A percentile compares a stretch with the other conserved stretches of the same genome.
Evolutionary conservation across 2,113 vertebrate species (phyloP).

Genomic region (Malaclemys terrapin): DNA sequence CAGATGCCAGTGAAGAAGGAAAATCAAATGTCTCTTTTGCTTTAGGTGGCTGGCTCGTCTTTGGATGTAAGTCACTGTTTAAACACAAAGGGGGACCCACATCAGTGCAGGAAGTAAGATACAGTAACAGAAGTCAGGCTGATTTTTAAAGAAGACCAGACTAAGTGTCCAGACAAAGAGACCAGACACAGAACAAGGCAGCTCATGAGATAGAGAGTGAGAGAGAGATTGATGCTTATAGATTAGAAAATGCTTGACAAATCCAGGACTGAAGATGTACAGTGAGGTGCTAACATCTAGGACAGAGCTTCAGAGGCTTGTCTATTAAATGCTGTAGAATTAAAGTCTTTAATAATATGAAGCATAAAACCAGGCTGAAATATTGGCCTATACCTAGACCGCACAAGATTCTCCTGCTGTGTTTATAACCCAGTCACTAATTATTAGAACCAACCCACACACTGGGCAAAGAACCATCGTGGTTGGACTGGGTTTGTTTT

Average conservation of each 20-base stretch:
- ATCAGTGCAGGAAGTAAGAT: not conserved
- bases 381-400: not conserved
- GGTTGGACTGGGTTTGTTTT: not conserved
- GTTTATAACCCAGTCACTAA: not conserved
- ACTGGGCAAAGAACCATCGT: too few species aligned
- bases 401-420: not conserved
- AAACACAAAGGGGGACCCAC: constrained; percentile 47
- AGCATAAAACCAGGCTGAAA: not conserved
- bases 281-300: not conserved
- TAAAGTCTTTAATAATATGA: not conserved
- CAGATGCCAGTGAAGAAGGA: fast-evolving
- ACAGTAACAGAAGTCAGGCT: not conserved
- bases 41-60: not conserved
- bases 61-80: constrained; percentile 31
- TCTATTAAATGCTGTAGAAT: not conserved
- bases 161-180: not conserved
- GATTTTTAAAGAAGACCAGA: not conserved
- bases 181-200: not conserved
- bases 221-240: not conserved
- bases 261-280: not conserved
- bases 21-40: not conserved
- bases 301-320: not conserved
- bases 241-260: not conserved
- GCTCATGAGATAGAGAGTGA: not conserved
- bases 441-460: not conserved